Evolutionary conservation across 2,888 invertebrate genomes (phyloP).

Genomic region (Fragum sueziense): DNA sequence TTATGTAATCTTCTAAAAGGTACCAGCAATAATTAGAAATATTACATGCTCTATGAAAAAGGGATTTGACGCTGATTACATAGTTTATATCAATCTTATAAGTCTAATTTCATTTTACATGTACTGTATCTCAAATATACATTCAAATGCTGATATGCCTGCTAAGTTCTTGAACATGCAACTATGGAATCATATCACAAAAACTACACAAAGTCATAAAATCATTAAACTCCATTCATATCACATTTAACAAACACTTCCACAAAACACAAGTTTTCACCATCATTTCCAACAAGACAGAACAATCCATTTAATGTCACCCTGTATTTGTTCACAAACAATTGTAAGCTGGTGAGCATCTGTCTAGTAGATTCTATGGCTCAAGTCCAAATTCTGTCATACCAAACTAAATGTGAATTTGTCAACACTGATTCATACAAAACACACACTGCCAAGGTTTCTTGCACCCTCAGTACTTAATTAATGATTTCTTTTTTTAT

Average conservation of each 20-base stretch:
- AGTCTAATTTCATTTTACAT: too few species aligned
- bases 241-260: not conserved
- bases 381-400: slow-evolving; percentile 12
- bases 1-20: too few species aligned
- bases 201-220: too few species aligned
- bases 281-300: not conserved
- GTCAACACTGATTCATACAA: slow-evolving; percentile 18
- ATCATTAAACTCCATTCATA: not conserved
- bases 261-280: not conserved
- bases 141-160: too few species aligned
- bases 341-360: not conserved
- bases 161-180: too few species aligned
- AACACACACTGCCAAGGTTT: not conserved
- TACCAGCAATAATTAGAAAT: too few species aligned
- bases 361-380: slow-evolving; percentile 21
- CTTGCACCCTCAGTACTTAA: not conserved
- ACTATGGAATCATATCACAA: too few species aligned
- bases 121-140: too few species aligned
- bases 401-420: slow-evolving; percentile 9
- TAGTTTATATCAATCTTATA: too few species aligned
- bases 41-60: too few species aligned
- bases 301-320: slow-evolving; percentile 1
- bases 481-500: not conserved
- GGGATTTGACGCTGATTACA: too few species aligned
- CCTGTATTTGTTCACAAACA: not conserved